Base-by-base conservation (phyloP, 2,888 invertebrate species). In the Anoplius nigerrimus region DNA sequence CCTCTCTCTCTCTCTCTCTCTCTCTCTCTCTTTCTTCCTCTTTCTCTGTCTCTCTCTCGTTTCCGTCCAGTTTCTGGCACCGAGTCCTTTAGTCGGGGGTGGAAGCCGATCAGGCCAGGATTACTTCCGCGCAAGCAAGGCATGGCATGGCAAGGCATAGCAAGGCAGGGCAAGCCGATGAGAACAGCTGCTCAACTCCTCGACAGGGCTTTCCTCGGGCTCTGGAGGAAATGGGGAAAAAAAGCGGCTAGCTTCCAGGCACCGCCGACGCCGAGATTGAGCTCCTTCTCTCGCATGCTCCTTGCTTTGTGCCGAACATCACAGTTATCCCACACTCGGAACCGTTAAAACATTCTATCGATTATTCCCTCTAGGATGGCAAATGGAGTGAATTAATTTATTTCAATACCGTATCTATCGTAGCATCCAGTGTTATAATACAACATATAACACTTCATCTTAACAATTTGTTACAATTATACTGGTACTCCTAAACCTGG, bases 211-310 rank as follows among this genome's bases (percentile, higher is more conserved):
- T 84, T 84, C 78, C 76, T 71, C 70, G 66, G 63, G 53, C 66
- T 68, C 67, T 48, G 62, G 51, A 82, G 81, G 81, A 82, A 83
- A 80, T 72, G 77, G 69, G 71, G 78, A 80, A 82, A 80, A 73
- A 66, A 45, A 21, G 42, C 11, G 6, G n/a, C 16, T 1, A 45
- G 48, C 48, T 18, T 16, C 16, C 48, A 48, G 48, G 48, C 48
- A 8, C 8, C 48, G 5, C 13, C 18, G 2, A 3, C 16, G 48
- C 48, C 1, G 16, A 48, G 48, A 48, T 48, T 48, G 8, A 2
- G 16, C 16, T 15, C 52, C 27, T 55, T 34, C 27, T 46, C 20
- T 46, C 58, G 46, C 16, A 21, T 2, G 24, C 16, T n/a, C n/a
- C n/a, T n/a, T n/a, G n/a, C n/a, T n/a, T n/a, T n/a, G n/a, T n/a